phyloP scores from a whole-genome alignment of 2,888 invertebrate species.

The Acanthopleura granulata region DNA sequence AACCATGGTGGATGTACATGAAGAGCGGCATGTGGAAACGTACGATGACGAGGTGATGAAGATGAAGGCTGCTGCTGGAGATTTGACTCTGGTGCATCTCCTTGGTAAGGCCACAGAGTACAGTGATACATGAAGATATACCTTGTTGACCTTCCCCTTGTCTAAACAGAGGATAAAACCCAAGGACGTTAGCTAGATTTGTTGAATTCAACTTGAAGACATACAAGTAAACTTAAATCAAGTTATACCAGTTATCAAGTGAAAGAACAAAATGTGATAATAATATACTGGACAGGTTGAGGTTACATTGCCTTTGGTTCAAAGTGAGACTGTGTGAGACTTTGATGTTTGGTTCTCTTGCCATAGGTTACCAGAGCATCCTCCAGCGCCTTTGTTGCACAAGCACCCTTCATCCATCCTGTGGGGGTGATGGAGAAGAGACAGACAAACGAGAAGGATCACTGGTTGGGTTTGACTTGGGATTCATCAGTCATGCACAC shows the following conservation, averaged over 20 bases:
- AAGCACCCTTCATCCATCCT: conserved; percentile 43
- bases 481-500: conserved; percentile 60
- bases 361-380: conserved; percentile 64
- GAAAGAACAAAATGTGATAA: too few relatives aligned
- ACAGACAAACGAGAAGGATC: not conserved
- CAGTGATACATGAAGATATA: too few relatives aligned
- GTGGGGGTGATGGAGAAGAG: conserved; percentile 19
- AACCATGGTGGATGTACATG: conserved; percentile 62
- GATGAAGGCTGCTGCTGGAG: conserved; percentile 48
- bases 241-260: too few relatives aligned
- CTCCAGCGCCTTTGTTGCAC: conserved; percentile 60
- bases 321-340: too few relatives aligned
- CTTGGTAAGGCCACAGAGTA: conserved; percentile 52
- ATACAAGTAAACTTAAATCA: too few relatives aligned
- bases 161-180: too few relatives aligned
- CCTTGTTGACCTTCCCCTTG: too few relatives aligned
- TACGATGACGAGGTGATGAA: conserved; percentile 63
- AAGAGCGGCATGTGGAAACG: conserved; percentile 60
- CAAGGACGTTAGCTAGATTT: too few relatives aligned
- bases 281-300: too few relatives aligned
- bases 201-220: too few relatives aligned
- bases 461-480: conserved; percentile 28
- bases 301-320: too few relatives aligned
- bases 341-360: conserved; percentile 1
- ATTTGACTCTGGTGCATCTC: conserved; percentile 65